Conservation (phyloP, 2,797 vertebrate species). For the Thalassophryne amazonica region DNA sequence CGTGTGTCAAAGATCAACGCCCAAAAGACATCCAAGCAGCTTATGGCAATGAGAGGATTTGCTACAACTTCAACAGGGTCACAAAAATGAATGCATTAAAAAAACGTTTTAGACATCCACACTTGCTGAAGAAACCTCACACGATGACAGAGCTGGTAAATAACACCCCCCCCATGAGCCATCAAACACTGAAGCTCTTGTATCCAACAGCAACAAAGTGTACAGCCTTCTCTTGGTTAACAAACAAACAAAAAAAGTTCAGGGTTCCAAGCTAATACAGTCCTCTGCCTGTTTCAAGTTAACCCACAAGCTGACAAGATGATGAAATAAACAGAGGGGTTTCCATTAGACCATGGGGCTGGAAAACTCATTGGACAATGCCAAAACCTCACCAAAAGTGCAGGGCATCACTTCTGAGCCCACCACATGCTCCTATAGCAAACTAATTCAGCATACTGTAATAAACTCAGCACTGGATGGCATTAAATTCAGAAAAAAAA, state of each 20-base stretch:
- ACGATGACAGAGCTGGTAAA: not conserved
- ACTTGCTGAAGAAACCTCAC: not conserved
- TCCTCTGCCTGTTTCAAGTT: slow-evolving; percentile 59
- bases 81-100: not conserved
- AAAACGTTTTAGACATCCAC: not conserved
- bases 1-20: not conserved
- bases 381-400: slow-evolving; percentile 61
- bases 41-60: not conserved
- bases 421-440: slow-evolving; percentile 27
- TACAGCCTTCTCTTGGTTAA: slow-evolving; percentile 3
- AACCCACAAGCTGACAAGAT: slow-evolving; percentile 52
- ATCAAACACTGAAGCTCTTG: not conserved
- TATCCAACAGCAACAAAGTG: slow-evolving; percentile 3
- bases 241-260: slow-evolving; percentile 3
- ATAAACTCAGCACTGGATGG: slow-evolving; percentile 1
- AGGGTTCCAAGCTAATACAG: slow-evolving; percentile 32
- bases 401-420: slow-evolving; percentile 18
- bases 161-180: no score
- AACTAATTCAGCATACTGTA: slow-evolving; percentile 19
- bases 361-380: slow-evolving; percentile 50
- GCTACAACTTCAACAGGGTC: not conserved
- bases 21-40: not conserved
- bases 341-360: slow-evolving; percentile 46
- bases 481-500: not conserved
- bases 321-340: slow-evolving; percentile 54